Evolutionary conservation across 2,113 vertebrate genomes (phyloP), one percentile per base, ranked within the genome.

Genomic region (Chaenogobius annularis): DNA sequence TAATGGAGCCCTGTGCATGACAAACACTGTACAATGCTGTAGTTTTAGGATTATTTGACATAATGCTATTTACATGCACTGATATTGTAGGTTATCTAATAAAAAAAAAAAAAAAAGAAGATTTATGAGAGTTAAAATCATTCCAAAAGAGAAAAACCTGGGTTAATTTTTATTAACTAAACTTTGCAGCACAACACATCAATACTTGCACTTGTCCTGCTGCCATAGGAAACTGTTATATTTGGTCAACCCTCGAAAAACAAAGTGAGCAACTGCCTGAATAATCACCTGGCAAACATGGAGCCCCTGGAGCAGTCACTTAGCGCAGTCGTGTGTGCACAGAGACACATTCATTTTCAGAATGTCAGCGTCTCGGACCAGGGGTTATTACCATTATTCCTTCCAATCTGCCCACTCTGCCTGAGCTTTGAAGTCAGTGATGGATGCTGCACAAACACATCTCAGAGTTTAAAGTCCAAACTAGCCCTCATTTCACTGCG

Each of bases 351-450:
- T 84, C 69, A 73, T 87, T 80, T 77, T 58, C 58, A 75, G 68
- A 58, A 69, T 66, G 82, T 79, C 80, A 75, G 43, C 69, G 69
- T 74, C 77, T 44, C 69, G 58, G 78, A 80, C 74, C 12, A 19
- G 73, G 71, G 72, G 86, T 87, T 89, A 83, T 88, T 87, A 83
- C 82, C 88, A 86, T 83, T 87, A 87, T 79, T 87, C 85, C 74
- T 87, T 80, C 66, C 81, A 77, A 76, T 77, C 72, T 70, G 83
- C 77, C 81, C 59, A 50, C 76, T 43, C 81, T 19, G 66, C 50
- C 69, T 23, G 69, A 63, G 11, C 84, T 91, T 92, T 91, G 85
- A 93, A 89, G 86, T 17, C 20, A 65, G 10, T 90, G 90, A 91
- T 80, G 84, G 87, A 93, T 85, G 83, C 50, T 78, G 43, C 78